Conservation (phyloP, 2,888 invertebrate genomes). For the Drepanosiphum platanoidis region DNA sequence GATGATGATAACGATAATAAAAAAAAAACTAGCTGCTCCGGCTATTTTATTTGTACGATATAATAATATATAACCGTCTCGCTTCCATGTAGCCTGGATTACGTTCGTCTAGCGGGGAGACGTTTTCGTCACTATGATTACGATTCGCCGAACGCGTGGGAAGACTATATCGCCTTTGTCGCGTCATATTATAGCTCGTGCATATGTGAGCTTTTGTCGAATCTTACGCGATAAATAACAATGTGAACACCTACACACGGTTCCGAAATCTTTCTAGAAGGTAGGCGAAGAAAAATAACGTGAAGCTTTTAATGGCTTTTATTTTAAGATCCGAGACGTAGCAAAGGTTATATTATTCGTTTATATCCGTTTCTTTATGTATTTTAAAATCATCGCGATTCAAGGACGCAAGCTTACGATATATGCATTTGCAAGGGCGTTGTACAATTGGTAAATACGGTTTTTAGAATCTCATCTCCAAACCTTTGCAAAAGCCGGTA, state of each 20-base stretch:
- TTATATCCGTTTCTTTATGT: neutral
- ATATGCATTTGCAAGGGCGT: neutral
- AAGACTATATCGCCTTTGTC: neutral
- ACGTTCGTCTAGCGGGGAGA: neutral
- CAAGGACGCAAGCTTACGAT: neutral
- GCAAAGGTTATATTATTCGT: slow-evolving; percentile 6
- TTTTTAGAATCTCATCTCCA: neutral
- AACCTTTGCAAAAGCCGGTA: neutral
- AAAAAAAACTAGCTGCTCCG: too few species aligned
- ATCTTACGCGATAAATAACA: neutral
- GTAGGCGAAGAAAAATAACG: slow-evolving; percentile 2
- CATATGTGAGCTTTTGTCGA: slow-evolving; percentile 3
- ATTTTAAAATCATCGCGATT: neutral
- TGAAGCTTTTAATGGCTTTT: slow-evolving; percentile 26
- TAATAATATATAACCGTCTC: neutral
- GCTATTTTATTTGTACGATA: neutral
- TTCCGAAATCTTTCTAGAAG: neutral
- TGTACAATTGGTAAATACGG: neutral
- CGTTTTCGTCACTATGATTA: neutral
- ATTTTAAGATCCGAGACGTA: neutral
- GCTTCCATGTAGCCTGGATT: neutral
- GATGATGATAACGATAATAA: too few species aligned
- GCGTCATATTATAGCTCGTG: neutral
- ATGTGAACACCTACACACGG: neutral
- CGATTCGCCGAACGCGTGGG: neutral